Evolutionary conservation across 2,888 invertebrate species (phyloP), one percentile per base, ranked within the genome.

Genomic region (Holacanthella duospinosa): DNA sequence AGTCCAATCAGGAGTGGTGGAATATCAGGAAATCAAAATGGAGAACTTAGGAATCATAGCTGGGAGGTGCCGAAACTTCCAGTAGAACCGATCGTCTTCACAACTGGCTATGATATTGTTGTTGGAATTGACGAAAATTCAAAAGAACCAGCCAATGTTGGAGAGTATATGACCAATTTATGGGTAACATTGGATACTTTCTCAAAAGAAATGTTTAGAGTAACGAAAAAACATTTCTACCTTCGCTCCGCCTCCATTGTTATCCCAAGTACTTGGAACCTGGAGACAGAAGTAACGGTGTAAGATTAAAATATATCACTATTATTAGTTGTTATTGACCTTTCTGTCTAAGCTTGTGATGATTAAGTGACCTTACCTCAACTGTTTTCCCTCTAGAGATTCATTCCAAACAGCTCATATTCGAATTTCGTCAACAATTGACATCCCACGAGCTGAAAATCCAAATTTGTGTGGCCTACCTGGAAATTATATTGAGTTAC

Each of bases 401-500:
- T 64, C 57, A 21, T 69, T 62, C 36, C 43, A 55, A 12, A 61
- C 44, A 27, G 66, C 69, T 0, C 67, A 66, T 36, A 29, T 71
- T 19, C 59, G 68, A 43, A 60, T 71, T 25, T 65, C 65, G 1
- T 36, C 56, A 16, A 43, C 57, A 29, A 36, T 9, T 9, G 36
- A 36, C 6, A 0, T 55, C 4, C 26, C 69, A 1, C 54, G 60
- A 21, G 65, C 60, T 3, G 65, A 71, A 43, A 69, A 69, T 61
- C 70, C 72, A 16, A 69, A 70, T 59, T 29, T 62, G n/a, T 72
- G 72, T 59, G 71, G 70, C n/a, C 25, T 59, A 4, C 60, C 70
- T 1, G 72, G 72, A 53, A 43, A 62, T 19, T 66, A 36, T 54
- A 69, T 72, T 28, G 61, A 70, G 29, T 56, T 69, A 2, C 72